phyloP scores from a whole-genome alignment of 1,140 invertebrate species.

The Plectrocnemia conspersa region DNA sequence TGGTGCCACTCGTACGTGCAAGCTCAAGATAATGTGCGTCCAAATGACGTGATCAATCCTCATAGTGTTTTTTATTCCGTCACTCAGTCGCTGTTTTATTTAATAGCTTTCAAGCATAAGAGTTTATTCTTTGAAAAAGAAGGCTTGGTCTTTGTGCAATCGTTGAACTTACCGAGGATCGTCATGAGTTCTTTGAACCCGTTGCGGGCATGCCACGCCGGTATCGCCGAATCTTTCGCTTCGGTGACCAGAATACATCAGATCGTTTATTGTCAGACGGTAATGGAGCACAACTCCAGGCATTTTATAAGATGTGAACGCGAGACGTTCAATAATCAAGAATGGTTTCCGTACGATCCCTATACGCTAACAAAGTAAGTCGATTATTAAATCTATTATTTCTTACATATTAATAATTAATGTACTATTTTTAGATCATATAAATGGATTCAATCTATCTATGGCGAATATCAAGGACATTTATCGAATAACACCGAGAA shows the following conservation, averaged over 20 bases:
- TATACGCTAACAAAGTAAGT: conserved; percentile 46
- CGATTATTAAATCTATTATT: conserved; percentile 6
- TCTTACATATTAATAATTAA: neutral
- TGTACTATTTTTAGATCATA: conserved; percentile 25
- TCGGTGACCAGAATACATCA: conserved; percentile 80
- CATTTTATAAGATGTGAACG: conserved; percentile 54
- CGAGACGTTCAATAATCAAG: conserved; percentile 37
- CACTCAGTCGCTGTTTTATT: conserved; percentile 86
- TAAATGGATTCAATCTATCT: conserved; percentile 31
- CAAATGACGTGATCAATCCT: conserved; percentile 49
- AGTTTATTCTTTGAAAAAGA: conserved; percentile 72
- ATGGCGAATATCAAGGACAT: conserved; percentile 31
- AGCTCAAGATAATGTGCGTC: conserved; percentile 41
- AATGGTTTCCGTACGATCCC: conserved; percentile 51
- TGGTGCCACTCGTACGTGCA: conserved; percentile 50
- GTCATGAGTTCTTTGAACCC: conserved; percentile 83
- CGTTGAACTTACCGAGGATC: conserved; percentile 77
- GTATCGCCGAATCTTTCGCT: conserved; percentile 79
- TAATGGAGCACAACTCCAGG: conserved; percentile 81
- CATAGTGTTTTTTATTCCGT: conserved; percentile 86
- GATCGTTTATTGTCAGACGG: conserved; percentile 84
- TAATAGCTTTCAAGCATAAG: conserved; percentile 81
- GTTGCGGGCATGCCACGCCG: conserved; percentile 68
- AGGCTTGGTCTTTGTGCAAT: conserved; percentile 70
- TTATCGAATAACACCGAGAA: conserved; percentile 12